phyloP scores from a whole-genome alignment of 2,113 vertebrate genomes.

The Nerophis lumbriciformis region DNA sequence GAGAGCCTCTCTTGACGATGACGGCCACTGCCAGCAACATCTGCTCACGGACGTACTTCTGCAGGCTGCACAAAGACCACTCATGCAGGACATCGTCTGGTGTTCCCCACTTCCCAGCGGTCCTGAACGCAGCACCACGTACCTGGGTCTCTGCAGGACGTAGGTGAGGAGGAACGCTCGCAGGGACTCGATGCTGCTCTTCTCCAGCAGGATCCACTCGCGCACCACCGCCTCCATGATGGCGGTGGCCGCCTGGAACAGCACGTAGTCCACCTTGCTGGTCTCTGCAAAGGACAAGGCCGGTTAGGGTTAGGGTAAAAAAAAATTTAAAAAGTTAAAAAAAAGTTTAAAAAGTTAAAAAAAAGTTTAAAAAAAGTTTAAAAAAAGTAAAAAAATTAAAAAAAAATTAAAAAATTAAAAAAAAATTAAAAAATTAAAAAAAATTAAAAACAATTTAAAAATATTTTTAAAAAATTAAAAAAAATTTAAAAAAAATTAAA shows the following conservation, averaged over 20 bases:
- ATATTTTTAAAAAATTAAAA: too few species aligned
- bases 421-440: too few species aligned
- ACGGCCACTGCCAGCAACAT: constrained; percentile 95
- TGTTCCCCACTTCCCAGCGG: too few species aligned
- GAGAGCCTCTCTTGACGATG: constrained; percentile 93
- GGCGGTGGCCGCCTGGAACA: constrained; percentile 97
- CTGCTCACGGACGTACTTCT: constrained; percentile 98
- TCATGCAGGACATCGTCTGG: too few species aligned
- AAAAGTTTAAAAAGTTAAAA: too few species aligned
- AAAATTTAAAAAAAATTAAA: too few species aligned
- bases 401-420: too few species aligned
- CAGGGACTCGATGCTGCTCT: constrained; percentile 92
- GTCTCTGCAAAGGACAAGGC: constrained; percentile 75
- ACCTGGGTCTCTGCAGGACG: constrained; percentile 98
- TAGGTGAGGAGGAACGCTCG: constrained; percentile 97
- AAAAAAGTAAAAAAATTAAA: too few species aligned
- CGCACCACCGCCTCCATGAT: constrained; percentile 98
- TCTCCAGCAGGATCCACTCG: constrained; percentile 97
- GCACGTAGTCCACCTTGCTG: constrained; percentile 98
- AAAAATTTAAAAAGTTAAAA: too few species aligned
- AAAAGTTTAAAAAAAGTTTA: too few species aligned
- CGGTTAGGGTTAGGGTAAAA: too few species aligned
- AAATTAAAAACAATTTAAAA: too few species aligned
- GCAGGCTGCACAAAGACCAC: constrained; percentile 73
- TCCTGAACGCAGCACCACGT: constrained; percentile 43